Percentiles rank a stretch among this genome's conserved stretches.
These are phyloP conservation scores for Taeniopygia guttata DNA, from an alignment of 2,797 vertebrate species.

Conservation along the genomic window DNA sequence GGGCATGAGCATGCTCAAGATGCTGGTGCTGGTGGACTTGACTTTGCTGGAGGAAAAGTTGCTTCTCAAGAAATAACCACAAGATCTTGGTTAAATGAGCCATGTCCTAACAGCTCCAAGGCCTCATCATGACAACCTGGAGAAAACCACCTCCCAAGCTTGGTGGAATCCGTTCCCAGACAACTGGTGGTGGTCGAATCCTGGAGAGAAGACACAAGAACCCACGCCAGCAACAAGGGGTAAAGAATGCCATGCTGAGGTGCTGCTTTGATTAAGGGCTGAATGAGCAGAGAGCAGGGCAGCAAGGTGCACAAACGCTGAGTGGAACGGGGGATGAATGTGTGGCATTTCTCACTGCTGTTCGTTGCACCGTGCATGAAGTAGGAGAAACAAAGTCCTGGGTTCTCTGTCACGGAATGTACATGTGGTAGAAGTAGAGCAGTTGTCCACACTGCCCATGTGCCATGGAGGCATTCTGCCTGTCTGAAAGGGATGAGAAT, in stretches of 20 bases:
- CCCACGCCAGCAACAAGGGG: neutral
- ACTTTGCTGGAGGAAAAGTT: neutral
- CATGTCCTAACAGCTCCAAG: slow-evolving; percentile 9
- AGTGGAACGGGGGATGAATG: neutral
- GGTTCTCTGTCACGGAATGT: fast-evolving
- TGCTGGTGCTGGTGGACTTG: neutral
- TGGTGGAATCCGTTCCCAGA: neutral
- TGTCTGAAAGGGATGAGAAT: neutral
- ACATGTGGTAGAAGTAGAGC: neutral
- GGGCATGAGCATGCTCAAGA: neutral
- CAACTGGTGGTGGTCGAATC: neutral
- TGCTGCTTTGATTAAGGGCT: neutral
- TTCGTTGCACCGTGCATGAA: fast-evolving
- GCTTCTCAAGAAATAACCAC: neutral
- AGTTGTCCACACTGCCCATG: neutral
- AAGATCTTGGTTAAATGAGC: neutral
- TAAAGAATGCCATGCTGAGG: neutral
- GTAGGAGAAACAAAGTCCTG: neutral
- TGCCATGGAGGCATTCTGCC: neutral
- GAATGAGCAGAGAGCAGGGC: neutral
- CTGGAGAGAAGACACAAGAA: neutral
- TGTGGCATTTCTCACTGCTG: too few species aligned
- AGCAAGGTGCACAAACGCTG: neutral
- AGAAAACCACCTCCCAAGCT: neutral
- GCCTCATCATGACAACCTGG: neutral